Conservation (phyloP, 2,797 vertebrate species). For the Pygocentrus nattereri region DNA sequence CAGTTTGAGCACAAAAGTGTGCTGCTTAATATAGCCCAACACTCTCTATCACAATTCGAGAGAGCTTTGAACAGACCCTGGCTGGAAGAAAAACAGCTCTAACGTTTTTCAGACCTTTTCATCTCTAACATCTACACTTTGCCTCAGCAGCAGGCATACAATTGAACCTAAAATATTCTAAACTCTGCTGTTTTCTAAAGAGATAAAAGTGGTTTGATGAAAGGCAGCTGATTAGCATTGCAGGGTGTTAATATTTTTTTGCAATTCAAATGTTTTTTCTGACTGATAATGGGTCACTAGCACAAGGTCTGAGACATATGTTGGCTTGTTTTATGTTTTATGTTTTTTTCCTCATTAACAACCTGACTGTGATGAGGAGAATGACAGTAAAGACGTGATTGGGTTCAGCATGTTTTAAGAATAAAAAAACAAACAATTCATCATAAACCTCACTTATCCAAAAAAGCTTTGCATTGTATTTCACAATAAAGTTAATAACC, state of each 20-base stretch:
- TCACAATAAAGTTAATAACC: no score
- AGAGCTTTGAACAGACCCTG: constrained; percentile 20
- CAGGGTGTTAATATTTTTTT: no score
- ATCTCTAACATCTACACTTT: not conserved
- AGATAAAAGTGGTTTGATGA: not conserved
- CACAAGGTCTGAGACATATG: not conserved
- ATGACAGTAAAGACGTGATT: no score
- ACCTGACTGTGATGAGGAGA: no score
- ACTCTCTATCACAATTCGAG: constrained; percentile 17
- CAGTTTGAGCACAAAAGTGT: constrained; percentile 34
- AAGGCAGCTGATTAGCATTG: not conserved
- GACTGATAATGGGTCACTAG: not conserved
- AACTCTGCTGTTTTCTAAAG: not conserved
- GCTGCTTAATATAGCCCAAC: constrained; percentile 42
- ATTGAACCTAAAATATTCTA: not conserved
- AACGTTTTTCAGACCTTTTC: constrained; percentile 7
- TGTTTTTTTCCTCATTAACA: no score
- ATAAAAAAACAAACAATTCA: no score
- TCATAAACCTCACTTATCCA: no score
- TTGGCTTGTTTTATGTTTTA: not conserved
- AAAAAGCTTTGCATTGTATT: no score
- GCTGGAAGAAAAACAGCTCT: constrained; percentile 32
- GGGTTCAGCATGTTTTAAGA: no score
- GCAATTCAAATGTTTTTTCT: no score
- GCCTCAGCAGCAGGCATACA: not conserved